Evolutionary conservation across 2,113 vertebrate species (phyloP), one percentile per base, ranked within the genome.

Genomic region (Pristiophorus japonicus): DNA sequence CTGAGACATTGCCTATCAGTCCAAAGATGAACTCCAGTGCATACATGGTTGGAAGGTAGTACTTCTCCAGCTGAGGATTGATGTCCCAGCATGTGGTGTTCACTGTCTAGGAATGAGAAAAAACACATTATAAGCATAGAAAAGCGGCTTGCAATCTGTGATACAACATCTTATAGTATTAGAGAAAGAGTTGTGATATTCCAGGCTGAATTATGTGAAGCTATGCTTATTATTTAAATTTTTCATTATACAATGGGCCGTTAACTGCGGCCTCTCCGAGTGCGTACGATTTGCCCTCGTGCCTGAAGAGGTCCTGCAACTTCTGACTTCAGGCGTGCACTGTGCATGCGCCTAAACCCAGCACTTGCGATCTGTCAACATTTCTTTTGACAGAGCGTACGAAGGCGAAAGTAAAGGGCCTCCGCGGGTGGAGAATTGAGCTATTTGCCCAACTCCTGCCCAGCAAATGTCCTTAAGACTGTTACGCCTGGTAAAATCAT

Each of bases 31-130:
- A 99, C 96, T 98, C 98, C 0, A 98, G 90, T 12, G 96, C 97
- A 42, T 99, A 99, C 78, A 96, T 96, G 2, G 97, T 96, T 51
- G 98, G 73, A 87, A 99, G 97, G 94, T 98, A 99, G 96, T 98
- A 98, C 12, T 55, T 97, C 96, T 98, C 96, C 87, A 99, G 96
- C 1, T 22, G 0, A 8, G 38, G 22, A 22, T 96, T 95, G 0
- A 88, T 38, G 0, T 42, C 0, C 6, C 75, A 75, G 96, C 97
- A 98, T 45, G 65, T 38, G 14, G 38, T 38, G n/a, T 92, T 38
- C 59, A 38, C 22, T 92, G 62, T 59, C 88, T 92, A 11, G 18
- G 65, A 65, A 38, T 38, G 18, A 38, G 24, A 22, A 63, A 92
- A 14, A 12, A 90, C 51, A 85, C 22, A 55, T 62, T 42, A 92